These are phyloP conservation scores for Priocnemis perturbator DNA, from an alignment of 2,888 invertebrate genomes.

Conservation along the genomic window DNA sequence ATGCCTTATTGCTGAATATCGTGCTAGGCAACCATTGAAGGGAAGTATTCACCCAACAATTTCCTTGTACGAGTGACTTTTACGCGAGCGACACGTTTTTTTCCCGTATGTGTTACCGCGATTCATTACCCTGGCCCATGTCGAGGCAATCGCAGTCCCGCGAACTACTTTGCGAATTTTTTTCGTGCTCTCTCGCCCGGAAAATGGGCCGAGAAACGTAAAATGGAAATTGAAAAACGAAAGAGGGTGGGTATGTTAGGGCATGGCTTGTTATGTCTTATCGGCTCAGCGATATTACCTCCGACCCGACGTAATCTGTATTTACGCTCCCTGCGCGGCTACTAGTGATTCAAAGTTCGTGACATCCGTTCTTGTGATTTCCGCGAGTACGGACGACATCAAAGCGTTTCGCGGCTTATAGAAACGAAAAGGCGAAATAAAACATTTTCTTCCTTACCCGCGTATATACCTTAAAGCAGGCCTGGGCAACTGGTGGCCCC, in stretches of 20 bases:
- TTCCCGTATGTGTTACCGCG: conserved; percentile 23
- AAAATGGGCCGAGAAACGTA: conserved; percentile 50
- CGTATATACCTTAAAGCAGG: no score
- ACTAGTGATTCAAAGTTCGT: conserved; percentile 5
- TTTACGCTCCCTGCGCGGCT: neutral
- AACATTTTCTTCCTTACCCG: neutral
- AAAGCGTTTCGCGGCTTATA: conserved; percentile 9
- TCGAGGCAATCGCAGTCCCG: conserved; percentile 44
- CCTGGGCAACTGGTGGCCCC: no score
- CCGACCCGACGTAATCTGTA: neutral
- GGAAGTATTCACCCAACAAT: no score
- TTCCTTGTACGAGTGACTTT: no score
- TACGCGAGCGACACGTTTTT: no score
- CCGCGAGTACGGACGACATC: no score
- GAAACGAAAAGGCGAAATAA: neutral
- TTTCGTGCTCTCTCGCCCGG: conserved; percentile 41
- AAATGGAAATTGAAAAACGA: conserved; percentile 59
- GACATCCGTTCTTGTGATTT: neutral
- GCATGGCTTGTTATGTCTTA: conserved; percentile 55
- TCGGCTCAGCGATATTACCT: conserved; percentile 50
- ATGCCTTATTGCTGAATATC: no score
- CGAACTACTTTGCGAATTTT: conserved; percentile 49
- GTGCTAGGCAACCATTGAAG: no score
- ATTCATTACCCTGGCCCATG: conserved; percentile 46
- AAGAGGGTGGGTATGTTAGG: conserved; percentile 23